Base-by-base conservation (phyloP, 2,113 vertebrate species). In the Struthio camelus region DNA sequence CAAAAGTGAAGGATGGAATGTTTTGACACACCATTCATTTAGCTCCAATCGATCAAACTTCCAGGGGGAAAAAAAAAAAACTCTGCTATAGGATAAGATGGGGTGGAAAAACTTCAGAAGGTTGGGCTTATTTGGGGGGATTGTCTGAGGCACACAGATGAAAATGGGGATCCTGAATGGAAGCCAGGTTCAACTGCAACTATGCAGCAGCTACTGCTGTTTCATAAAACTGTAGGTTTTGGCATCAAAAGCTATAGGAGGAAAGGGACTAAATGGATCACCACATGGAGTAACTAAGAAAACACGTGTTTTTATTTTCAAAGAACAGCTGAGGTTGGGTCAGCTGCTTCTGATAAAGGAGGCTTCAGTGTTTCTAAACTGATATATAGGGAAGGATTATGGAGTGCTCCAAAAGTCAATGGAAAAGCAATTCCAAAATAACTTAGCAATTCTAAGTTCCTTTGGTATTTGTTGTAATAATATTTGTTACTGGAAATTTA, bases 311-410 rank as follows among this genome's bases (percentile, higher is more conserved):
- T 97, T 97, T 95, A 89, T 97, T 98, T 97, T 97, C 94, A 95
- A 97, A 92, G 86, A 97, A 87, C 97, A 97, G 94, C 94, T 90
- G 95, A 95, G 84, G 79, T 85, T 93, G 85, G 85, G 79, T 98
- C 97, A 97, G 97, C 94, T 97, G 97, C 82, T 96, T 95, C 83
- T 97, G 96, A 98, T 98, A 97, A 97, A 97, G 76, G 58, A 91
- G 76, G 83, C 71, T 92, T 96, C 94, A 87, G 73, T 88, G 50
- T 81, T 96, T 96, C 94, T 97, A 81, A 96, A 79, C 66, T 96
- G 67, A 96, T 96, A 96, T 94, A 95, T 88, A 95, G 67, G 70
- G 36, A 92, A 89, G 92, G 92, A 96, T 97, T 97, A 97, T 46
- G 32, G 48, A 14, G n/a, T 90, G 58, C 80, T 97, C 91, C 89